phyloP scores from a whole-genome alignment of 2,797 vertebrate genomes.

The Amblyraja radiata region DNA sequence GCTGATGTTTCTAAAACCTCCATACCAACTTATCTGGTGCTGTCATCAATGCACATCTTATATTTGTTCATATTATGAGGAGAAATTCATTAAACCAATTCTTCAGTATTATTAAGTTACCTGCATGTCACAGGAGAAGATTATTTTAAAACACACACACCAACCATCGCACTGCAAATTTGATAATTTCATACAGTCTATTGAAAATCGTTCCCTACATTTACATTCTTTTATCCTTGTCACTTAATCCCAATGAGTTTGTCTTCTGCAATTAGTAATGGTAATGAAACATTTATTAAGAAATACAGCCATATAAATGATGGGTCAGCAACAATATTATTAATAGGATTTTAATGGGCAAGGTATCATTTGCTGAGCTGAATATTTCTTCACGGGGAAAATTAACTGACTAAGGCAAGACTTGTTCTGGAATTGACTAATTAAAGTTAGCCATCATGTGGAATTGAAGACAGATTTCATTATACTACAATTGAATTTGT shows the following conservation, averaged over 20 bases:
- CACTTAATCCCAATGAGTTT: neutral
- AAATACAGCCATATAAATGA: constrained; percentile 13
- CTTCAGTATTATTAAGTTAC: neutral
- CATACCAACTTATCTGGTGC: neutral
- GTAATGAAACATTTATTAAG: neutral
- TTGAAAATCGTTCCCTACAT: neutral
- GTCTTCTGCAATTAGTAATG: constrained; percentile 3
- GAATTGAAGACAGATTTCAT: constrained; percentile 16
- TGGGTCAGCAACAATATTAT: constrained; percentile 16
- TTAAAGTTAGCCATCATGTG: constrained; percentile 29
- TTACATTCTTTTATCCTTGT: neutral
- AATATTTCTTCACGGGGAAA: constrained; percentile 13
- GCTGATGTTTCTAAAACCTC: neutral
- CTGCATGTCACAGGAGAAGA: neutral
- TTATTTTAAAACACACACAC: neutral
- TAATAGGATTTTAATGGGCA: neutral
- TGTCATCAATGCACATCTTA: neutral
- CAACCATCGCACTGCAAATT: neutral
- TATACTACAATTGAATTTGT: neutral
- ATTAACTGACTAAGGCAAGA: constrained; percentile 6
- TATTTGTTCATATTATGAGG: neutral
- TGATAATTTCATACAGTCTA: neutral
- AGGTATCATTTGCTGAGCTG: neutral
- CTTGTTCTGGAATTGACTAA: neutral
- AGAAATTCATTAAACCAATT: neutral